phyloP scores from a whole-genome alignment of 2,888 invertebrate genomes.

The Iphiclides podalirius region DNA sequence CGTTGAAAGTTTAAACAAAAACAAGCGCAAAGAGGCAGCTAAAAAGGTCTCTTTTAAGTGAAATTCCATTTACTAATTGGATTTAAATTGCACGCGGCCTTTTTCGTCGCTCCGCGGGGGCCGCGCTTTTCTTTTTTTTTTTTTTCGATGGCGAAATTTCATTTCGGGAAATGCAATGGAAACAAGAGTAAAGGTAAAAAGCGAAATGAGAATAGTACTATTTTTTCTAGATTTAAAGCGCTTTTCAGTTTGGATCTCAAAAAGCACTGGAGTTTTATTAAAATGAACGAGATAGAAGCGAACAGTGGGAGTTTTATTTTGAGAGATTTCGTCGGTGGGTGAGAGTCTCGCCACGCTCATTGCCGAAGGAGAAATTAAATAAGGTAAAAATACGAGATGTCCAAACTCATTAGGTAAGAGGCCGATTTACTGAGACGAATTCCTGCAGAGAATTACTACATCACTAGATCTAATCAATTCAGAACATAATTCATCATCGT shows the following conservation, averaged over 20 bases:
- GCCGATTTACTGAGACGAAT: too few species aligned
- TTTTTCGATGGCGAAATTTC: conserved; percentile 9
- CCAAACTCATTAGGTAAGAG: too few species aligned
- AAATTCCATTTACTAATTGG: conserved; percentile 42
- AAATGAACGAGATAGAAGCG: too few species aligned
- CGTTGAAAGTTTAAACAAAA: conserved; percentile 23
- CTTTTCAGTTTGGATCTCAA: conserved; percentile 1
- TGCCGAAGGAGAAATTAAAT: too few species aligned
- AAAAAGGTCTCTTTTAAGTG: conserved; percentile 36
- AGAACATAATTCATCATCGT: too few species aligned
- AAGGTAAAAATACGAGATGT: too few species aligned
- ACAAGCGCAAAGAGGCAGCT: conserved; percentile 29
- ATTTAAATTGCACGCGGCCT: conserved; percentile 34
- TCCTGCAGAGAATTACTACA: too few species aligned
- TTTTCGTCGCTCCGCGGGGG: conserved; percentile 15
- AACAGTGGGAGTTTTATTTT: too few species aligned
- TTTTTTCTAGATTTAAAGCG: neutral
- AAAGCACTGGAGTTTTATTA: neutral
- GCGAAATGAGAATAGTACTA: neutral
- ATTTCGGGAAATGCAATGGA: conserved; percentile 12
- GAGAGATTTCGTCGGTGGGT: too few species aligned
- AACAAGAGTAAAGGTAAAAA: conserved; percentile 7
- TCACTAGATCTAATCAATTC: too few species aligned
- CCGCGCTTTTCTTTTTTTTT: neutral
- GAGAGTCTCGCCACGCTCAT: too few species aligned